phyloP scores from a whole-genome alignment of 2,113 vertebrate genomes.

The Microtus richardsoni region DNA sequence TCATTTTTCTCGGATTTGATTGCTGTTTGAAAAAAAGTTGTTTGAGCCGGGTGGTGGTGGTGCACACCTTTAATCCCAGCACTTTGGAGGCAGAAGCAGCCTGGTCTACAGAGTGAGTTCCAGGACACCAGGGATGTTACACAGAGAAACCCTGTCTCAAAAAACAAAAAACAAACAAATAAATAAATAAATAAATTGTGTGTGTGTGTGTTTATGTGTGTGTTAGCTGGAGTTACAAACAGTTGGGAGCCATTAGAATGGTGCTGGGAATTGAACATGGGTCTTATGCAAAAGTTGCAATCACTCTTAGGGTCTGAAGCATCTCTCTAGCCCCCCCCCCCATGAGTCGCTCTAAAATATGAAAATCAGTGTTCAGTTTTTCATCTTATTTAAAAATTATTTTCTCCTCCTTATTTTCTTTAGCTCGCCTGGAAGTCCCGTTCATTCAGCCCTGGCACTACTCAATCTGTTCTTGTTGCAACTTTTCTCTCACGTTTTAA shows the following conservation, averaged over 20 bases:
- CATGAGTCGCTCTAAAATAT: not conserved
- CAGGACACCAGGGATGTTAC: too few species aligned
- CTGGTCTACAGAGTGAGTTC: too few species aligned
- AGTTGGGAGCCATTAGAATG: not conserved
- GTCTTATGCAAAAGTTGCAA: not conserved
- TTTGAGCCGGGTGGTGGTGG: too few species aligned
- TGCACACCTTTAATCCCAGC: too few species aligned
- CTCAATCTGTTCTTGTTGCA: slow-evolving; percentile 15
- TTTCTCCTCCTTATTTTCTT: slow-evolving; percentile 25
- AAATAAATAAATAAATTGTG: not conserved
- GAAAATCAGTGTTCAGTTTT: slow-evolving; percentile 40
- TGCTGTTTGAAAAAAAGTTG: not conserved
- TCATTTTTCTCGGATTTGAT: slow-evolving; percentile 49
- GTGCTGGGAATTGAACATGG: not conserved
- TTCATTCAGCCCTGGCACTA: not conserved
- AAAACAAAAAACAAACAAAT: too few species aligned
- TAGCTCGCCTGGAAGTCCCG: not conserved
- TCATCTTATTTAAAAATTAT: slow-evolving; percentile 25
- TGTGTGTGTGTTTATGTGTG: too few species aligned
- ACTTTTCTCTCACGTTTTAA: slow-evolving; percentile 25
- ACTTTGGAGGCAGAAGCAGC: too few species aligned
- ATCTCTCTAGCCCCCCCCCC: not conserved
- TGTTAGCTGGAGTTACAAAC: not conserved
- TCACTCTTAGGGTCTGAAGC: not conserved
- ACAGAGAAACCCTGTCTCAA: too few species aligned